Evolutionary conservation across 2,113 vertebrate species (phyloP), one percentile per base, ranked within the genome.

Genomic region (Thryonomys swinderianus): DNA sequence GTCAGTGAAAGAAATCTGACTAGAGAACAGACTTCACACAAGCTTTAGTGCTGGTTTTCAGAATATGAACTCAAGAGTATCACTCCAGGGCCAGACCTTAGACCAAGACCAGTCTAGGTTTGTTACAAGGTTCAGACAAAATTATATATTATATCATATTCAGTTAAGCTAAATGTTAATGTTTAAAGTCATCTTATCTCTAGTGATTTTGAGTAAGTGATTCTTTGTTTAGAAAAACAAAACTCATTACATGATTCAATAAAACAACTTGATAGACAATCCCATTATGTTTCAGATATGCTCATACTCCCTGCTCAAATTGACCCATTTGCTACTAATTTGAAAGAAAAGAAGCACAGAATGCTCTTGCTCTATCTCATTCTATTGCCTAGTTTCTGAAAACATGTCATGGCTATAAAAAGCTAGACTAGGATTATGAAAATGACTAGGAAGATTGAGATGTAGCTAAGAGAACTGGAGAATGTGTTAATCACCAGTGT

Each of bases 31-130:
- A 62, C 20, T 34, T 11, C 32, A 62, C 8, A n/a, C 13, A 37
- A 40, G 42, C 30, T 57, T 66, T 76, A 37, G 32, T 20, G 7
- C 37, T 61, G 40, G n/a, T 25, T 37, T 30, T 21, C 11, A 9
- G 62, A 45, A n/a, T 0, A 0, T 2, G 17, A 62, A 42, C 42
- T 71, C 3, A 3, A 0, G 7, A 10, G 73, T n/a, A 45, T n/a
- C 69, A 0, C 0, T 61, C 23, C 48, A n/a, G 20, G 4, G 10
- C 34, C 3, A 3, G 55, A 5, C 21, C 62, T 7, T 21, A 14
- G 37, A 5, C 2, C 3, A 57, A 61, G 32, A 79, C 18, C 53
- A 18, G 20, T 55, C 4, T 37, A 4, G 16, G 17, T 66, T 21
- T 59, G 20, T 37, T 34, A 71, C 11, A 79, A 80, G 48, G 0